phyloP scores from a whole-genome alignment of 2,797 vertebrate species.

The Etheostoma nigrum region DNA sequence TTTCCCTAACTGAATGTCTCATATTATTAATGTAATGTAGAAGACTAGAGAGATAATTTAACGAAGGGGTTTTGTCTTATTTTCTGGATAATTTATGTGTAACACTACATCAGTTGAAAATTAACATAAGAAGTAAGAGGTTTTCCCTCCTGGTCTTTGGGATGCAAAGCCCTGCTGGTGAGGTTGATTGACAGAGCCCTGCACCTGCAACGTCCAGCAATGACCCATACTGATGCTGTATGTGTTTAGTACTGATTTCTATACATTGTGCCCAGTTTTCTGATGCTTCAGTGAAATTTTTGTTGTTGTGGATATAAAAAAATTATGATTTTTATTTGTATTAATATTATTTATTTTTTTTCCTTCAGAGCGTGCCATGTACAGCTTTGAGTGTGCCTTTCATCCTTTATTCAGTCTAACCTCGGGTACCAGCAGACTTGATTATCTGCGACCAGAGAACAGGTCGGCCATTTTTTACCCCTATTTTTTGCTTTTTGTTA shows the following conservation, averaged over 20 bases:
- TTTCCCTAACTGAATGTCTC: not conserved
- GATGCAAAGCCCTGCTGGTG: slow-evolving; percentile 1
- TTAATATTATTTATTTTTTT: not conserved
- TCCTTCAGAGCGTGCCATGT: slow-evolving; percentile 91
- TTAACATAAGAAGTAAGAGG: slow-evolving; percentile 2
- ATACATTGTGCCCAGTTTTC: not conserved
- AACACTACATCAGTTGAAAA: slow-evolving; percentile 15
- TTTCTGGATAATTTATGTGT: not conserved
- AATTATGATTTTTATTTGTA: not conserved
- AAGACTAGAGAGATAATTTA: slow-evolving; percentile 28
- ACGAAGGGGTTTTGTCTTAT: slow-evolving; percentile 27
- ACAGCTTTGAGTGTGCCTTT: slow-evolving; percentile 95
- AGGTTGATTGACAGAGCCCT: not conserved
- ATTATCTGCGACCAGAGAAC: slow-evolving; percentile 95
- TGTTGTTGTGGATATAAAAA: not conserved
- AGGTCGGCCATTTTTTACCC: slow-evolving; percentile 81
- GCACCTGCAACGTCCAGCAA: not conserved
- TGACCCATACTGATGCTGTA: not conserved
- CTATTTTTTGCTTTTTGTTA: not conserved
- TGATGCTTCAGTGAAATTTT: not conserved
- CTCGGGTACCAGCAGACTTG: slow-evolving; percentile 90
- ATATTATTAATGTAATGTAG: slow-evolving; percentile 15
- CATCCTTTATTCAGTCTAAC: slow-evolving; percentile 97
- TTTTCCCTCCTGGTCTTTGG: slow-evolving; percentile 22
- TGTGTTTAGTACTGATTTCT: not conserved